These are phyloP conservation scores for Lagorchestes hirsutus DNA, from an alignment of 2,797 vertebrate species.

Conservation along the genomic window DNA sequence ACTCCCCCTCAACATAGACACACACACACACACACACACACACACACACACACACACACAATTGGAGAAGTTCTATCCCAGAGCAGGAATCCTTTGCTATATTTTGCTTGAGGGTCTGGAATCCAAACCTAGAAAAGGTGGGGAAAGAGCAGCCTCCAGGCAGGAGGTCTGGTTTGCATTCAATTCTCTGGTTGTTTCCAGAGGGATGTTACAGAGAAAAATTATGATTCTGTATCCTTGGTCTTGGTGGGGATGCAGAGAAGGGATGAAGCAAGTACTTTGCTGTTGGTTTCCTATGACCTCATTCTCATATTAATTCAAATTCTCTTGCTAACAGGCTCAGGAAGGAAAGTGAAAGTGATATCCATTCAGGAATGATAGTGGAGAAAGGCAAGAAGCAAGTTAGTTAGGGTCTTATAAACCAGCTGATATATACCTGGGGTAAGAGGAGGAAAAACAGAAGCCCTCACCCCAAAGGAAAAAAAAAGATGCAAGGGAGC, in stretches of 20 bases:
- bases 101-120: background rate
- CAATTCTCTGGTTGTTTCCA: background rate
- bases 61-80: background rate
- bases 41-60: background rate
- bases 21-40: no score
- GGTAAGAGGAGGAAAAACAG: background rate
- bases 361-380: background rate
- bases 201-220: background rate
- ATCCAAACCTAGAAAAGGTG: background rate
- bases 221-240: background rate
- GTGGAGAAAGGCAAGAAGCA: background rate
- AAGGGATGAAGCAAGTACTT: background rate
- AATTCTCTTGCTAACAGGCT: background rate
- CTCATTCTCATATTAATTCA: background rate
- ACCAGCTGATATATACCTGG: background rate
- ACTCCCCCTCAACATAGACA: no score
- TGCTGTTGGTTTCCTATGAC: background rate
- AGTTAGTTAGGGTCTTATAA: background rate
- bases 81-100: background rate
- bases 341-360: background rate
- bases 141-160: background rate
- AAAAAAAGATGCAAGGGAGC: background rate
- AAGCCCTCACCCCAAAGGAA: background rate
- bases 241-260: background rate
- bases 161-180: background rate